A percentile compares a stretch with the other conserved stretches of the same genome.
Conservation (phyloP, 2,888 invertebrate species). For the Spialia ferax region DNA sequence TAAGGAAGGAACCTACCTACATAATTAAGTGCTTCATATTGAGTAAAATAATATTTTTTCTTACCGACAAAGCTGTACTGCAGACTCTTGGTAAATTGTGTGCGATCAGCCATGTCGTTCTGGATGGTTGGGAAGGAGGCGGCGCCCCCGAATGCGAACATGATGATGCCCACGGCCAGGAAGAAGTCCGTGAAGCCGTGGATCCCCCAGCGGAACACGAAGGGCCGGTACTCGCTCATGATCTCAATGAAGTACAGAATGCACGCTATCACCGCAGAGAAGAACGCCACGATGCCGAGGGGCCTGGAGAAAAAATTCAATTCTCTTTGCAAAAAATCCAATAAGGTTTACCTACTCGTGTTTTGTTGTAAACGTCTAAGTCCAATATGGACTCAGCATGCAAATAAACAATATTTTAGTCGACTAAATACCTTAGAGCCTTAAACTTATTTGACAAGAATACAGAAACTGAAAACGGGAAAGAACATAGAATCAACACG, state of each 20-base stretch:
- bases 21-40: no score
- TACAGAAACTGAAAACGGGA: no score
- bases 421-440: background rate
- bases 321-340: no score
- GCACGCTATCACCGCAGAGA: constrained; percentile 88
- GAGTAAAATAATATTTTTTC: background rate
- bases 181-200: constrained; percentile 88
- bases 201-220: constrained; percentile 76
- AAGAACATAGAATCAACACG: no score
- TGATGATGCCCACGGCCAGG: constrained; percentile 89
- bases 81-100: constrained; percentile 88
- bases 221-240: constrained; percentile 80
- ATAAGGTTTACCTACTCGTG: no score
- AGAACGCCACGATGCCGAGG: constrained; percentile 88
- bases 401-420: background rate
- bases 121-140: constrained; percentile 93
- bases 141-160: constrained; percentile 91
- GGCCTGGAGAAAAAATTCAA: constrained; percentile 71
- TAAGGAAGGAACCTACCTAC: no score
- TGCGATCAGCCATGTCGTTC: constrained; percentile 91
- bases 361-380: no score
- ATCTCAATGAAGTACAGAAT: constrained; percentile 88
- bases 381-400: no score
- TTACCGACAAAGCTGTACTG: constrained; percentile 87
- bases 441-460: no score